phyloP scores from a whole-genome alignment of 2,113 vertebrate genomes.

The Nanorana parkeri region DNA sequence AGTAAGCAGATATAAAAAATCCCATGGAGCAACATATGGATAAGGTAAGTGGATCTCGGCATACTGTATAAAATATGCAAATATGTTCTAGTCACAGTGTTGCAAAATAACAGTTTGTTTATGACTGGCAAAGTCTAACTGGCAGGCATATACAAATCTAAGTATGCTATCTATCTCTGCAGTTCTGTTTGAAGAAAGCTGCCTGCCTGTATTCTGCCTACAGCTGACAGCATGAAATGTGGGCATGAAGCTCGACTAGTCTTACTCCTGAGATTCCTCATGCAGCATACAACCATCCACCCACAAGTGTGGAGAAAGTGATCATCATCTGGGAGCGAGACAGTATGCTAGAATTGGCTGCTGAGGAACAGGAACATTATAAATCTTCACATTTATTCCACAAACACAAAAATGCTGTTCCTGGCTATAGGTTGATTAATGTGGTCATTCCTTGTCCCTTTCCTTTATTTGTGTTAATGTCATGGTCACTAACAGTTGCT shows the following conservation, averaged over 20 bases:
- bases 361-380: background rate
- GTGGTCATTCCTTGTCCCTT: too few species aligned
- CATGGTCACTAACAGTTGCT: too few species aligned
- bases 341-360: background rate
- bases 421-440: too few species aligned
- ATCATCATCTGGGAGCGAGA: background rate
- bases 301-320: conserved; percentile 11
- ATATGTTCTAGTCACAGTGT: background rate
- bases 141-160: conserved; percentile 32
- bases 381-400: too few species aligned
- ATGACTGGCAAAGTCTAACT: conserved; percentile 25
- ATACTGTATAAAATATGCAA: conserved; percentile 28
- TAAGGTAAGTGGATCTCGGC: conserved; percentile 1
- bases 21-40: background rate
- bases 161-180: conserved; percentile 18
- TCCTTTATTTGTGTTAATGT: too few species aligned
- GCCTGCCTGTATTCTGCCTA: conserved; percentile 4
- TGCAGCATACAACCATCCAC: background rate
- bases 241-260: background rate
- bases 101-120: conserved; percentile 22
- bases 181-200: conserved; percentile 15
- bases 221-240: conserved; percentile 21
- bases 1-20: background rate
- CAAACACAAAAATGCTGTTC: too few species aligned
- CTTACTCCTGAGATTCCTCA: background rate